Base-by-base conservation (phyloP, 2,113 vertebrate species). In the Menidia beryllina region DNA sequence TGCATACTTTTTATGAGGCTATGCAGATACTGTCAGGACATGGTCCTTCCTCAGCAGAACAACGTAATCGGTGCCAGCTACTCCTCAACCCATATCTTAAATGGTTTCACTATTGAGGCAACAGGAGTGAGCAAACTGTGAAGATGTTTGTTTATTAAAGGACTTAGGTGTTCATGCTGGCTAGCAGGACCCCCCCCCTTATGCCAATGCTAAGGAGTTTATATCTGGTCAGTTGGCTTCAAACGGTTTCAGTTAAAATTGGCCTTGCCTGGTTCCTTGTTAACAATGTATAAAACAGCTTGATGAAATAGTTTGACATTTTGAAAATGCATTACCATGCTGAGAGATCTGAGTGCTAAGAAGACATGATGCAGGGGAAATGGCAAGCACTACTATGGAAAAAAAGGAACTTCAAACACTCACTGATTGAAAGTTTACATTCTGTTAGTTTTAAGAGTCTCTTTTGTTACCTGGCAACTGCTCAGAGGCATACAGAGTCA, bases 391-490 rank as follows among this genome's bases (percentile, higher is more conserved):
- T 5, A 5, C 41, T 56, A 51, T 62, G 25, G 19, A 23, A 30
- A 50, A 30, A 53, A 69, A 2, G 19, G 12, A 4, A 0, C 5
- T 14, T 56, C 41, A 26, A 19, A 15, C 49, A n/a, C 26, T 54
- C 0, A 20, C 50, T 47, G 43, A 38, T 71, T 62, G 47, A 25
- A 7, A 60, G 0, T 0, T 49, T 41, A 24, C 10, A 52, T 49
- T 5, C 12, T 39, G 21, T 41, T 65, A 23, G 39, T 34, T 34
- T 34, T 34, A 10, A 8, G 30, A 10, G 38, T 61, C 43, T 24
- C 17, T 3, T 43, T 64, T 10, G 47, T 72, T 72, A 41, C 57
- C 38, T 63, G 51, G 52, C 47, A 74, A 59, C 63, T 38, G 26
- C 39, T 63, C 41, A 62, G 23, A 43, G 12, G 20, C 20, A 57